Base-by-base conservation (phyloP, 2,113 vertebrate species). In the Amphiprion percula region DNA sequence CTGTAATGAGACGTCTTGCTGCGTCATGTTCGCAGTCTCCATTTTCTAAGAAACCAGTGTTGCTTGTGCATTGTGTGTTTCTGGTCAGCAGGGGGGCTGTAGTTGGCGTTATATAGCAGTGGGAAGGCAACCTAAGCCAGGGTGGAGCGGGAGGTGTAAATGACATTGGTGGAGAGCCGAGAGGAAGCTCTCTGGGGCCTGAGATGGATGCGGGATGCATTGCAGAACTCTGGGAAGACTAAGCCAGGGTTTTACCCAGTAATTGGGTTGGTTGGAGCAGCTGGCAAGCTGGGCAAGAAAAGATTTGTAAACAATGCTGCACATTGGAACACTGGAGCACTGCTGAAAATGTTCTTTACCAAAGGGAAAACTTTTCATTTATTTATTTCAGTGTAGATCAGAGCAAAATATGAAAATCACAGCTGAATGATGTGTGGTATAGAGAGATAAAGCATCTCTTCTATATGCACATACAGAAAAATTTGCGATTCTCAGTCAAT, bases 1-100 rank as follows among this genome's bases (percentile, higher is more conserved):
- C 85, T 58, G 63, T 93, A 92, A 93, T 92, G 90, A 90, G 89
- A 88, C 80, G 90, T 91, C 89, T 90, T 86, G 86, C 84, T 90
- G 90, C 33, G 85, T 88, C 83, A 79, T 59, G 84, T 85, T 76
- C 67, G 26, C 84, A 60, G 68, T 86, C 63, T 87, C 80, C 79
- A 84, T 87, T 90, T 87, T 79, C 80, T 72, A 63, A 81, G 74
- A 88, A 85, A 39, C 79, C 64, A 50, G 80, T 84, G 90, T 79
- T 80, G 83, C 79, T 78, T 44, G 67, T 79, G 66, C 86, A 79
- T 76, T 66, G 76, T 80, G 71, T 84, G 69, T 76, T 85, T 74
- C 74, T 80, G 76, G 73, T 82, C 74, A 24, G 84, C 77, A 16
- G 88, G 88, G 82, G 87, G 81, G 73, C 79, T 84, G 84, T 75